These are phyloP conservation scores for Mythimna loreyi DNA, from an alignment of 2,888 invertebrate genomes.

Conservation along the genomic window DNA sequence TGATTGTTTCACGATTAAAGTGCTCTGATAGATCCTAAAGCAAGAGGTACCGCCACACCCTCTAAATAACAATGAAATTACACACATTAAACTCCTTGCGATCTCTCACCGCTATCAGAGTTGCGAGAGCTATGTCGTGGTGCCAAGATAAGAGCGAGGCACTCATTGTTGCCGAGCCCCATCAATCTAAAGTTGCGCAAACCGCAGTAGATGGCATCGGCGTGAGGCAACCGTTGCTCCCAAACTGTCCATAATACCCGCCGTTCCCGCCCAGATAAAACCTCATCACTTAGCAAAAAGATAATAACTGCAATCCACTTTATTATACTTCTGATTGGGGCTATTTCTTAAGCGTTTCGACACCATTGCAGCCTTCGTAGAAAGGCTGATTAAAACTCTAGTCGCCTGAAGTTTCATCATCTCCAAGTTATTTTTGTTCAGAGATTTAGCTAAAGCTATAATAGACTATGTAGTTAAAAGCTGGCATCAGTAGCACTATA, in stretches of 20 bases:
- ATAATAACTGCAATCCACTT: slow-evolving; percentile 62
- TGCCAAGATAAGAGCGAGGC: slow-evolving; percentile 50
- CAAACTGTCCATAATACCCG: slow-evolving; percentile 56
- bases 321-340: slow-evolving; percentile 53
- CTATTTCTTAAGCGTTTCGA: slow-evolving; percentile 52
- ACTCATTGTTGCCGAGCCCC: slow-evolving; percentile 68
- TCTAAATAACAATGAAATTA: slow-evolving; percentile 20
- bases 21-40: slow-evolving; percentile 1
- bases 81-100: slow-evolving; percentile 18
- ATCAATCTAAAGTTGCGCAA: slow-evolving; percentile 74
- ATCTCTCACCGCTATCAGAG: slow-evolving; percentile 41
- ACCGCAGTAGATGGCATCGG: slow-evolving; percentile 53
- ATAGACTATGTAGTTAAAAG: slow-evolving; percentile 7
- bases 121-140: slow-evolving; percentile 49
- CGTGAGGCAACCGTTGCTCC: slow-evolving; percentile 65
- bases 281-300: slow-evolving; percentile 58
- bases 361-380: slow-evolving; percentile 32
- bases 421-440: slow-evolving; percentile 20
- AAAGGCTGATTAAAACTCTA: slow-evolving; percentile 29
- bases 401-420: slow-evolving; percentile 28
- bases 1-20: slow-evolving; percentile 1
- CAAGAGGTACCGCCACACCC: slow-evolving; percentile 1
- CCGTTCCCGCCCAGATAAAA: slow-evolving; percentile 57
- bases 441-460: neutral
- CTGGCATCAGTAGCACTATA: neutral